Evolutionary conservation across 2,113 vertebrate genomes (phyloP).

Genomic region (Muntiacus muntjak): DNA sequence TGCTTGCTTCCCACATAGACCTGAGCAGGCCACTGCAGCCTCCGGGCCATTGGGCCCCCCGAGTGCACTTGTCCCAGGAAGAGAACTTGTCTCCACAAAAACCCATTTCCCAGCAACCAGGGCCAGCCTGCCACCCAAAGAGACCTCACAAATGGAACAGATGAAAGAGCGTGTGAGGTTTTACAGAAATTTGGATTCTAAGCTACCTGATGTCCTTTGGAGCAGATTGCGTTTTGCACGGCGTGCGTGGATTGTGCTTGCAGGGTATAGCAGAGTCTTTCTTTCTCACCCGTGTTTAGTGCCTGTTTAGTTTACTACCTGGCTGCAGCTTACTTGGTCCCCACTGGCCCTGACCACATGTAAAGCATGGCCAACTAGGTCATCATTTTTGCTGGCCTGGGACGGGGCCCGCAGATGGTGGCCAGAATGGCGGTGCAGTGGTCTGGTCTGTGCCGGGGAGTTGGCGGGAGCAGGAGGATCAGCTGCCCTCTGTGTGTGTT

Average conservation of each 20-base stretch:
- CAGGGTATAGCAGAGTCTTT: neutral
- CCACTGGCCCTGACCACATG: neutral
- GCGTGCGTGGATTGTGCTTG: neutral
- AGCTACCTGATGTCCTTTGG: neutral
- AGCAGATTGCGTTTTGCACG: neutral
- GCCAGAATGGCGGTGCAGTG: neutral
- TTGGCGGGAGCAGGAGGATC: neutral
- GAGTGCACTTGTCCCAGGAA: neutral
- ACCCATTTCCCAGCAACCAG: neutral
- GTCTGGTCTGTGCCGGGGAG: neutral
- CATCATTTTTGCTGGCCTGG: neutral
- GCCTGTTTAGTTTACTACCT: neutral
- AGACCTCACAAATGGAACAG: neutral
- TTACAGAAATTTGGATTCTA: neutral
- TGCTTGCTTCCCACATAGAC: neutral
- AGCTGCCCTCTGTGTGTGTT: neutral
- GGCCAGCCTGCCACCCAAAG: neutral
- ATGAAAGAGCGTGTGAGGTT: neutral
- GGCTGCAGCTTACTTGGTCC: neutral
- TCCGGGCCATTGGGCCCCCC: neutral
- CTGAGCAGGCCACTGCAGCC: neutral
- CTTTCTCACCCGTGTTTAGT: neutral
- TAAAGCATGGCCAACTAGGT: slow-evolving; percentile 20
- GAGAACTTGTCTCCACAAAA: neutral
- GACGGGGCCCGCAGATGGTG: neutral